Evolutionary conservation across 2,113 vertebrate genomes (phyloP).

Genomic region (Ascaphus truei): DNA sequence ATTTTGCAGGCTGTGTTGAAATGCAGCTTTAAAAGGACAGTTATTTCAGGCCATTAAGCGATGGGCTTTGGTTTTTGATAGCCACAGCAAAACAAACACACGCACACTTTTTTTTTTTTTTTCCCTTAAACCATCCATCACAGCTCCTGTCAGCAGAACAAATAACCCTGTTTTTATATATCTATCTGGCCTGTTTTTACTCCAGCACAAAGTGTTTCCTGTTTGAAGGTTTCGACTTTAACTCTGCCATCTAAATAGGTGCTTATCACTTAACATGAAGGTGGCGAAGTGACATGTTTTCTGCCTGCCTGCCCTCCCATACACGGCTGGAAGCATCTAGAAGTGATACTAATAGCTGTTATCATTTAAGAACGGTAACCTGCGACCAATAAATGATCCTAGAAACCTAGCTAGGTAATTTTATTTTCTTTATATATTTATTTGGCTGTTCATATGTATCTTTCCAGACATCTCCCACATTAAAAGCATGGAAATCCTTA

Average conservation of each 20-base stretch:
- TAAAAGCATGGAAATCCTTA: not conserved
- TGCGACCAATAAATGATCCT: constrained; percentile 54
- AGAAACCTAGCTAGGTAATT: constrained; percentile 35
- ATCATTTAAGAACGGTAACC: constrained; percentile 63
- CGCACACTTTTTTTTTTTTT: constrained; percentile 59
- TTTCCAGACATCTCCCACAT: constrained; percentile 7
- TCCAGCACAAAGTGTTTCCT: constrained; percentile 52
- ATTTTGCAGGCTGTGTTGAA: constrained; percentile 1
- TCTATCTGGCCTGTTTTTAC: constrained; percentile 43
- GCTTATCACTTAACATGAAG: constrained; percentile 67
- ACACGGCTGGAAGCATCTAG: constrained; percentile 53
- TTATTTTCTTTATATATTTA: constrained; percentile 34
- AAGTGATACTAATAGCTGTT: constrained; percentile 67
- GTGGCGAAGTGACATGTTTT: constrained; percentile 61
- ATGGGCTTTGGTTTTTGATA: constrained; percentile 54
- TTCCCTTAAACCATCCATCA: constrained; percentile 67
- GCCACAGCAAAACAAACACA: constrained; percentile 49
- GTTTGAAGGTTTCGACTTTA: constrained; percentile 57
- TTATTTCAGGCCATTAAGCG: constrained; percentile 58
- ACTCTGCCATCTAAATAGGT: constrained; percentile 62
- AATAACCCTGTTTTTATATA: constrained; percentile 54
- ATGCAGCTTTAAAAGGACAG: constrained; percentile 40
- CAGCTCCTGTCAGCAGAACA: constrained; percentile 62
- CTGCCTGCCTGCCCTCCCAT: constrained; percentile 57
- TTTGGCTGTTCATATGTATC: not conserved